Evolutionary conservation across 2,113 vertebrate species (phyloP).

Genomic region (Malurus elegans): DNA sequence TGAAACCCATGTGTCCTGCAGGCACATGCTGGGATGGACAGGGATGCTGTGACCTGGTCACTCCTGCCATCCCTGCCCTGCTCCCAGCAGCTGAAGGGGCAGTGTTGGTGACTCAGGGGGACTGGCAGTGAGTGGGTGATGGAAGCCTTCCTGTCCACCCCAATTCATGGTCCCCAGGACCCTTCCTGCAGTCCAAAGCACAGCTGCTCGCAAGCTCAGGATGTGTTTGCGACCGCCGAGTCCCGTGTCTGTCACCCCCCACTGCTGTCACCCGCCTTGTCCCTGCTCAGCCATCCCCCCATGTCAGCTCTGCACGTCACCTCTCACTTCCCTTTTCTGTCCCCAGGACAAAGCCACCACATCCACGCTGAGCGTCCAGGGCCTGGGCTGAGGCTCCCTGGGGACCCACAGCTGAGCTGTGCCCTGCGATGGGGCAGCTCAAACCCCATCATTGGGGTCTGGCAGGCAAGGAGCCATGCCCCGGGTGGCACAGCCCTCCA

Average conservation of each 20-base stretch:
- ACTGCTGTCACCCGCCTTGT: not conserved
- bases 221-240: rapidly evolving
- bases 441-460: not conserved
- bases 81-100: too few relatives aligned
- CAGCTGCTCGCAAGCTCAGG: not conserved
- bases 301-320: rapidly evolving
- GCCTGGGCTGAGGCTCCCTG: not conserved
- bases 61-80: too few relatives aligned
- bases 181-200: not conserved
- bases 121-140: too few relatives aligned
- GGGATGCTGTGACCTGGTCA: too few relatives aligned
- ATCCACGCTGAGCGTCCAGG: rapidly evolving
- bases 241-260: rapidly evolving
- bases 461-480: rapidly evolving
- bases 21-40: too few relatives aligned
- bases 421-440: rapidly evolving
- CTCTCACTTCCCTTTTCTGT: not conserved
- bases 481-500: rapidly evolving
- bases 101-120: too few relatives aligned
- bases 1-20: too few relatives aligned
- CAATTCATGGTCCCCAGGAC: not conserved
- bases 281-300: rapidly evolving
- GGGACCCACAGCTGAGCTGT: rapidly evolving
- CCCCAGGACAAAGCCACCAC: not conserved
- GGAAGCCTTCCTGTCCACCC: too few relatives aligned